These are phyloP conservation scores for Axinella damicornis DNA, from an alignment of 37 sponge, comb jelly and placozoan species.

Conservation along the genomic window DNA sequence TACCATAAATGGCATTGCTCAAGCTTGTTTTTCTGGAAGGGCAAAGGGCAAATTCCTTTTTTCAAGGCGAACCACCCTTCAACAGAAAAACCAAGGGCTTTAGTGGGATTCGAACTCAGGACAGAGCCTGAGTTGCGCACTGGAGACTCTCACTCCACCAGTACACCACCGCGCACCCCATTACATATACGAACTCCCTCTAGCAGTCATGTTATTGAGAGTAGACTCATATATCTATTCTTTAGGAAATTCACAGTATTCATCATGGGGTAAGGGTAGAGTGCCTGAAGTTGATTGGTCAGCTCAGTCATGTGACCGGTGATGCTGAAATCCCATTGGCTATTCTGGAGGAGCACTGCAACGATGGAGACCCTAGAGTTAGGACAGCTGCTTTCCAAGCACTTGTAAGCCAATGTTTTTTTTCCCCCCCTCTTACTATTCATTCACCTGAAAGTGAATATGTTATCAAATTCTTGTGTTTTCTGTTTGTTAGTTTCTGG, in stretches of 20 bases:
- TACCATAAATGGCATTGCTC: too few relatives aligned
- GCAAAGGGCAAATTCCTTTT: too few relatives aligned
- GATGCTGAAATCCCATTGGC: conserved; percentile 27
- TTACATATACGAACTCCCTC: too few relatives aligned
- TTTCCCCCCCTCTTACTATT: too few relatives aligned
- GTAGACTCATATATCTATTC: neutral
- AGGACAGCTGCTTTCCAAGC: conserved; percentile 67
- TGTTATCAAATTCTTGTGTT: neutral
- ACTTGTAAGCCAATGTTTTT: conserved; percentile 54
- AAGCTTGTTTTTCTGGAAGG: too few relatives aligned
- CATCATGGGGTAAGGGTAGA: conserved; percentile 71
- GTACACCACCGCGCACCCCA: too few relatives aligned
- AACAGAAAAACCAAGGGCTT: too few relatives aligned
- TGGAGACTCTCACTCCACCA: too few relatives aligned
- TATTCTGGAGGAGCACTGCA: conserved; percentile 30
- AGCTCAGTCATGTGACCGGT: conserved; percentile 39
- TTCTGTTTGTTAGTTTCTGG: conserved; percentile 3
- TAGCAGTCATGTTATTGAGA: neutral
- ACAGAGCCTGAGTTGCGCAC: too few relatives aligned
- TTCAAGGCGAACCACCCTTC: too few relatives aligned
- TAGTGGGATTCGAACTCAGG: too few relatives aligned
- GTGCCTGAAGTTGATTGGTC: conserved; percentile 79
- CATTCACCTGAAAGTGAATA: too few relatives aligned
- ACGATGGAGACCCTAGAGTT: conserved; percentile 77
- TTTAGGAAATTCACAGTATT: conserved; percentile 8